Base-by-base conservation (phyloP, 2,797 vertebrate species). In the Sebastes hopkinsi region DNA sequence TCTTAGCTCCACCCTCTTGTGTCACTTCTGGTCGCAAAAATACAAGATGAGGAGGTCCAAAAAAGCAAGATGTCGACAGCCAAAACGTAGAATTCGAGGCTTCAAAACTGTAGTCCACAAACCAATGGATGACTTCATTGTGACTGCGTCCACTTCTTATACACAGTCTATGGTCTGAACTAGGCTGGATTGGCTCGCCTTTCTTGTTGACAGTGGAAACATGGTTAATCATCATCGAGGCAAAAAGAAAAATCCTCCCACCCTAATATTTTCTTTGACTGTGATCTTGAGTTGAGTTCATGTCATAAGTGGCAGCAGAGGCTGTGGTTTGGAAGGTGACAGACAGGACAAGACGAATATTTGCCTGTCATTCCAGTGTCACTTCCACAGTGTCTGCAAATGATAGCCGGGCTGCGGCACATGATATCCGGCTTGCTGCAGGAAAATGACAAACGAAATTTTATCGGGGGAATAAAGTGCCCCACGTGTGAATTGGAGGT, bases 331-430 rank as follows among this genome's bases (percentile, higher is more conserved):
- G 58, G 36, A 60, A 81, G 42, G 23, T 83, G 82, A 86, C 82
- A 75, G 81, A 85, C 78, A 59, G 75, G 67, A 86, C 88, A 79
- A 83, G 87, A 81, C 9, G 25, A 90, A 81, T 87, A 85, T 82
- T 83, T 80, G 61, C 79, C 77, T 85, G 80, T 88, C 85, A 86
- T 82, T 82, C 75, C 67, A 23, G 60, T 74, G 82, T 85, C 81
- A 81, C 79, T 62, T 68, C 36, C 61, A 75, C 64, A 68, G 86
- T 77, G 79, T 69, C 67, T 62, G 67, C 76, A 83, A 90, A 82
- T 80, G 82, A 82, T 79, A 75, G 77, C 80, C 56, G 58, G 13
- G 79, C 75, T 60, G 54, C 52, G 58, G 67, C 72, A 73, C 78
- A 81, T 83, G 79, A 87, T 72, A 62, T 54, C 67, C 69, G 74